Evolutionary conservation across 2,888 invertebrate species (phyloP).

Genomic region (Nasonia oneida): DNA sequence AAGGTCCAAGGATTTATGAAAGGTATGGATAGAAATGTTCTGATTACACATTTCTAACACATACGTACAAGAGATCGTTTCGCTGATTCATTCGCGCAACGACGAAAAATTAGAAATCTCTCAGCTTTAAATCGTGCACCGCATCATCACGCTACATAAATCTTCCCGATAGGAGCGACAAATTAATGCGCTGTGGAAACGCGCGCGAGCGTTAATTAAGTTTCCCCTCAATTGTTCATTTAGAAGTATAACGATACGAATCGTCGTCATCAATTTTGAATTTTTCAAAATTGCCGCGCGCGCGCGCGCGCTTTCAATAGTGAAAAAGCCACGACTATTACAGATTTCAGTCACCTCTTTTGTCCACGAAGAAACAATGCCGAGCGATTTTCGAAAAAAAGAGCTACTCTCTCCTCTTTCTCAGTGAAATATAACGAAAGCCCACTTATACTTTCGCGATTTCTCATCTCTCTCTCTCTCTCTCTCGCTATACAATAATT

Average conservation of each 20-base stretch:
- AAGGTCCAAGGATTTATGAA: background rate
- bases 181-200: background rate
- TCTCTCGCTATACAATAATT: background rate
- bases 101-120: conserved; percentile 5
- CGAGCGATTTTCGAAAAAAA: background rate
- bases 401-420: background rate
- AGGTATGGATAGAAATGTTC: background rate
- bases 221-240: background rate
- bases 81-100: no score
- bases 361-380: background rate
- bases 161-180: background rate
- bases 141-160: background rate
- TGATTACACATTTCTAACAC: no score
- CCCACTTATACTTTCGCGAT: background rate
- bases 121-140: background rate
- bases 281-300: no score
- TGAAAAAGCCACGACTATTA: no score
- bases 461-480: background rate
- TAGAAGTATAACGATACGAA: background rate
- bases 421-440: background rate
- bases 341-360: no score
- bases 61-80: no score
- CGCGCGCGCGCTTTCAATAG: background rate
- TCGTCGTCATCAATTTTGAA: background rate
- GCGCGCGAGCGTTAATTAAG: background rate